Percentiles rank a stretch among this genome's conserved stretches.
Evolutionary conservation across 2,113 vertebrate species (phyloP).

Genomic region (Chloropsis cyanopogon): DNA sequence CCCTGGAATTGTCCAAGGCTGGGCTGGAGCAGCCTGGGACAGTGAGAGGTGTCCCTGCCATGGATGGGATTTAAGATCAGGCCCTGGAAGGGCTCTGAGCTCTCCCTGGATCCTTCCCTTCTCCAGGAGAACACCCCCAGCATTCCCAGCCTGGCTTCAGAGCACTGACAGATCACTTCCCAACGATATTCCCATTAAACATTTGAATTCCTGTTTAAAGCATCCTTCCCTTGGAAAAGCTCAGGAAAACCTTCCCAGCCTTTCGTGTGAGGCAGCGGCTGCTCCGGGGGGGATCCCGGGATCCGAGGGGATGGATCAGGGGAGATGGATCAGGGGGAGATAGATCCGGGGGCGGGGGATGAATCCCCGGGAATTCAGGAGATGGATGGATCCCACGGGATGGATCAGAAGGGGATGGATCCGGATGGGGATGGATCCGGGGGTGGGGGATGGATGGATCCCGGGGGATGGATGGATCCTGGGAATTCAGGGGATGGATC

Average conservation of each 20-base stretch:
- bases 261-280: not conserved
- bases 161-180: not conserved
- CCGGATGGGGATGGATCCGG: no score
- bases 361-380: no score
- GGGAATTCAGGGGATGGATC: no score
- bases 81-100: not conserved
- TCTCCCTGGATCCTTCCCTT: not conserved
- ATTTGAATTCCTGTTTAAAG: not conserved
- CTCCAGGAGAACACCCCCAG: not conserved
- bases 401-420: no score
- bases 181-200: not conserved
- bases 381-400: no score
- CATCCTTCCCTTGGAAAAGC: not conserved
- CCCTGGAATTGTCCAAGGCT: not conserved
- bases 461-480: no score
- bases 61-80: not conserved
- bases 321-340: no score
- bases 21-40: not conserved
- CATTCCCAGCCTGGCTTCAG: not conserved
- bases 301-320: not conserved
- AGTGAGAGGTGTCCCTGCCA: not conserved
- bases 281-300: not conserved
- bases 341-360: no score
- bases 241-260: not conserved
- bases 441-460: no score